These are phyloP conservation scores for Psammodynastes pulverulentus DNA, from an alignment of 2,113 vertebrate species.

Conservation along the genomic window DNA sequence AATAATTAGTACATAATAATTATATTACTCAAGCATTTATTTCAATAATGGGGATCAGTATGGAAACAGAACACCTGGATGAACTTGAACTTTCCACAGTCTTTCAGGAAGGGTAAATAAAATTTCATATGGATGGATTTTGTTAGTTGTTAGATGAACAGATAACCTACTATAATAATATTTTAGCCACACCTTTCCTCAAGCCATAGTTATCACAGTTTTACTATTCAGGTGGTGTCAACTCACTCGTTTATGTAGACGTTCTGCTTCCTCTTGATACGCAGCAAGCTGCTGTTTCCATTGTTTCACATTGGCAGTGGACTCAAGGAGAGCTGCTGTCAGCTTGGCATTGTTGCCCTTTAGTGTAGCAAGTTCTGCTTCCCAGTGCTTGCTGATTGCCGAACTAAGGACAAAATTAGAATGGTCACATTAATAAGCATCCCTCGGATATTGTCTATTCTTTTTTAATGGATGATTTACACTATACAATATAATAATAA, in stretches of 20 bases:
- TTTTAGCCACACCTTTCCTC: not conserved
- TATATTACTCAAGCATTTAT: not conserved
- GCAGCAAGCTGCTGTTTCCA: conserved; percentile 98
- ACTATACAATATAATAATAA: not conserved
- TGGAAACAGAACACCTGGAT: not conserved
- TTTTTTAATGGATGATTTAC: not conserved
- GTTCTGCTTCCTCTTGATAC: conserved; percentile 96
- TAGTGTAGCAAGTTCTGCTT: conserved; percentile 93
- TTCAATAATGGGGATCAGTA: not conserved
- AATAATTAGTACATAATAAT: not conserved
- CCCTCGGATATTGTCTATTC: not conserved
- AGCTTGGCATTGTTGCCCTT: conserved; percentile 98
- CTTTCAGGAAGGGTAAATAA: conserved; percentile 9
- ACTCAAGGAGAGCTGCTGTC: conserved; percentile 94
- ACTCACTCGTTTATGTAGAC: conserved; percentile 92
- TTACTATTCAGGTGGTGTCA: not conserved
- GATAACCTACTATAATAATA: not conserved
- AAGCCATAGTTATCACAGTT: not conserved
- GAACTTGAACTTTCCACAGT: not conserved
- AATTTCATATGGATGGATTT: not conserved
- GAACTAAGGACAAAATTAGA: conserved; percentile 67
- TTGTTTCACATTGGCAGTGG: conserved; percentile 98
- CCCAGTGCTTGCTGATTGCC: conserved; percentile 95
- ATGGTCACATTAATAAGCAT: not conserved
- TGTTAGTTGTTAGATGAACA: not conserved